Evolutionary conservation across 1,140 invertebrate species (phyloP), one percentile per base, ranked within the genome.

Genomic region (Leptestheria dahalacensis): DNA sequence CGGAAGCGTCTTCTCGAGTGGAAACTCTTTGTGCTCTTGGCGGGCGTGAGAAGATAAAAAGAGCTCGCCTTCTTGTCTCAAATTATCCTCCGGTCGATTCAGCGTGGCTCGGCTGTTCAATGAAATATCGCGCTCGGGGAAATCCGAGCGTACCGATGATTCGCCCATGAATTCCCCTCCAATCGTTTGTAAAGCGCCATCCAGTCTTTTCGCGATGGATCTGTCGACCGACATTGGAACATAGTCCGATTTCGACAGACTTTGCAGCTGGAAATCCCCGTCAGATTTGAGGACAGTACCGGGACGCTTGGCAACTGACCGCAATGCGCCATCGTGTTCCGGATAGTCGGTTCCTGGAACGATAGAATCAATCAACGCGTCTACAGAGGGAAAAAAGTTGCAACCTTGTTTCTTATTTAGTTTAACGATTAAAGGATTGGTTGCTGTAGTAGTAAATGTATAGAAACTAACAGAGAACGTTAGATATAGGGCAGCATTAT

Each of bases 121-220:
- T n/a, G n/a, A 41, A 6, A 55, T 28, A 11, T 55, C 15, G 28
- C 26, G 33, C 33, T 55, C 53, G 25, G 53, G 53, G 20, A 29
- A 55, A 20, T 55, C 53, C 2, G 53, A 25, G 24, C 50, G n/a
- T 10, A 52, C 24, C 20, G 50, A 52, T 4, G 50, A 26, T 20
- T 52, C 28, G 50, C 15, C 21, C 11, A 51, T 3, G 20, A 21
- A 21, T 2, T 21, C 21, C n/a, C 50, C 50, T 23, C 50, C 50
- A n/a, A n/a, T n/a, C 2, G 28, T 26, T 26, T 52, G 50, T 26
- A 52, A 9, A 23, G 25, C 28, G 50, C 28, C 50, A 12, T 25
- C 50, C 50, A 52, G 50, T 10, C 28, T 52, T 26, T 52, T 52
- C 25, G 28, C 28, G 50, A 52, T 26, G 50, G 50, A 26, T 26